These are phyloP conservation scores for Diglossa cyanea DNA, from an alignment of 2,797 vertebrate genomes.

Conservation along the genomic window DNA sequence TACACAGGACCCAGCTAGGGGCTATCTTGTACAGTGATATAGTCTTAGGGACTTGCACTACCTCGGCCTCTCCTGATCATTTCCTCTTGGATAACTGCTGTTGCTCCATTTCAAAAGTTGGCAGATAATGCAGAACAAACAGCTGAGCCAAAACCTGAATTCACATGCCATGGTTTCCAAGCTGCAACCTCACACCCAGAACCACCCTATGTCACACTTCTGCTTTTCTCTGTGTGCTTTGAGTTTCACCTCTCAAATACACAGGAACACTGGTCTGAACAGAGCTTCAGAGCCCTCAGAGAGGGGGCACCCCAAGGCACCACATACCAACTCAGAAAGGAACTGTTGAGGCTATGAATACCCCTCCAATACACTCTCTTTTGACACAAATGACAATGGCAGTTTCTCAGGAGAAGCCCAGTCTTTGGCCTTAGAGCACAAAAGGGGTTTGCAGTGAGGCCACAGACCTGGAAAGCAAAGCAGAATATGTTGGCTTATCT, in stretches of 20 bases:
- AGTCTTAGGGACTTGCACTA: background rate
- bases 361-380: background rate
- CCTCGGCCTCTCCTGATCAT: background rate
- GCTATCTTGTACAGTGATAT: background rate
- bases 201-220: rapidly evolving
- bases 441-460: background rate
- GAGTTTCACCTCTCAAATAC: background rate
- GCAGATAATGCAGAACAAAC: background rate
- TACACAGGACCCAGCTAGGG: rapidly evolving
- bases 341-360: background rate
- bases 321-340: background rate
- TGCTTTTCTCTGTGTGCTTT: background rate
- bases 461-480: background rate
- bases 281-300: background rate
- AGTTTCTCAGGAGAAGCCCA: background rate
- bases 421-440: background rate
- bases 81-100: background rate
- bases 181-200: background rate
- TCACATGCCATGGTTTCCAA: background rate
- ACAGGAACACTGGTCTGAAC: background rate
- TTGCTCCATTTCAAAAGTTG: background rate
- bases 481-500: background rate
- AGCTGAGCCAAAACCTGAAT: background rate
- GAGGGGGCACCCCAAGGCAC: background rate
- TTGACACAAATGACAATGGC: background rate